phyloP scores from a whole-genome alignment of 2,888 invertebrate genomes.

The Corythucha ciliata region DNA sequence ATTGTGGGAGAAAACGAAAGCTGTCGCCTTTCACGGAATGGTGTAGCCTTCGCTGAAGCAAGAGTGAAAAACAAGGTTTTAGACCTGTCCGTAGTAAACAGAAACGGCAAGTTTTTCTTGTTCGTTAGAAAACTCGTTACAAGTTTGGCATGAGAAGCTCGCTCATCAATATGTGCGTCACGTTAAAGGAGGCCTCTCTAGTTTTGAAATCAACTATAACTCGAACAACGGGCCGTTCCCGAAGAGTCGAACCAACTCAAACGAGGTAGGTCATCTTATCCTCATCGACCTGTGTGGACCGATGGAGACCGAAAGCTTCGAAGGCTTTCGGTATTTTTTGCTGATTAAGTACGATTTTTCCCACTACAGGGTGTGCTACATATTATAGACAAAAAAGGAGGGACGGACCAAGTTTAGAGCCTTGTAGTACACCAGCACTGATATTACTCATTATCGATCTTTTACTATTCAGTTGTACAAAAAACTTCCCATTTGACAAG shows the following conservation, averaged over 20 bases:
- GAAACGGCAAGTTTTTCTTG: not conserved
- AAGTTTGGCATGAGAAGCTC: not conserved
- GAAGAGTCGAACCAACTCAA: not conserved
- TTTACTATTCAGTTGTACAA: too few relatives aligned
- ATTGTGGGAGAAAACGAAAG: not conserved
- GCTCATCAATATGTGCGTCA: not conserved
- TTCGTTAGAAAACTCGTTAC: not conserved
- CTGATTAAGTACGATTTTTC: slow-evolving; percentile 1
- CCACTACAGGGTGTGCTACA: slow-evolving; percentile 3
- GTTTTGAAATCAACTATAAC: not conserved
- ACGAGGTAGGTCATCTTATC: not conserved
- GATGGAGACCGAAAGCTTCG: not conserved
- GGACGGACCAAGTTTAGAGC: too few relatives aligned
- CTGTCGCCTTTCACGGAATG: not conserved
- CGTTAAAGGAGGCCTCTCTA: slow-evolving; percentile 4
- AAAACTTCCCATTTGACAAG: too few relatives aligned
- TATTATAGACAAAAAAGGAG: not conserved
- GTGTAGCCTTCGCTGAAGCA: not conserved
- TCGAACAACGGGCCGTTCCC: not conserved
- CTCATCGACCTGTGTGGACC: slow-evolving; percentile 2
- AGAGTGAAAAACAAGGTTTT: not conserved
- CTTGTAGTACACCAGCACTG: too few relatives aligned
- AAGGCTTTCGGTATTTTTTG: not conserved
- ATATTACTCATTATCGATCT: too few relatives aligned
- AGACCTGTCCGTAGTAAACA: not conserved